Base-by-base conservation (phyloP, 2,797 vertebrate species). In the Gadopsis marmoratus region DNA sequence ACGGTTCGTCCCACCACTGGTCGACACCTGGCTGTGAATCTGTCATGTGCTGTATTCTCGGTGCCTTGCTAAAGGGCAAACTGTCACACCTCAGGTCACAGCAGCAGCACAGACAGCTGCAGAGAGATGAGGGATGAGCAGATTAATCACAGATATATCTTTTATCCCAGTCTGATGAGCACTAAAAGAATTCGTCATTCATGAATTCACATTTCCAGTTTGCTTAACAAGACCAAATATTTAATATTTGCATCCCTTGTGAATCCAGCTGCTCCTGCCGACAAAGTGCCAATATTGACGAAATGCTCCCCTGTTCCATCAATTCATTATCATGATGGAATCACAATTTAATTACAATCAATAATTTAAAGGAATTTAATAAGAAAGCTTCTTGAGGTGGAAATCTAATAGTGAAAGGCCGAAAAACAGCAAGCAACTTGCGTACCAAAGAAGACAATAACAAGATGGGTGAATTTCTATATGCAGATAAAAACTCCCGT, bases 321-420 rank as follows among this genome's bases (percentile, higher is more conserved):
- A 74, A 88, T 86, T 74, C 80, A 86, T 87, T 85, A 72, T 65
- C 71, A 81, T 83, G 85, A 91, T 87, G 67, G 87, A 86, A 86
- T 82, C 71, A 26, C 62, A 76, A 83, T 91, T 91, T 90, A 90
- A 91, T 89, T 86, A 81, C 31, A 33, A 92, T 92, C 84, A 84
- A 90, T 92, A 89, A 87, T 93, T 89, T 88, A 92, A 88, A 83
- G 71, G 77, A 88, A 84, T 85, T 80, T 84, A 90, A 93, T 90
- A 88, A 89, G 85, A 87, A 90, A 64, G 89, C 90, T 62, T 86
- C 93, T 88, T 73, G 78, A 89, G 88, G 92, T 92, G 86, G 85
- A 88, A 94, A 94, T 91, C 82, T 81, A 91, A 94, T 93, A 90
- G 86, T 74, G 64, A 81, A 83, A 87, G 82, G 70, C 55, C 17